Base-by-base conservation (phyloP, 2,797 vertebrate genomes). In the Melopsittacus undulatus region DNA sequence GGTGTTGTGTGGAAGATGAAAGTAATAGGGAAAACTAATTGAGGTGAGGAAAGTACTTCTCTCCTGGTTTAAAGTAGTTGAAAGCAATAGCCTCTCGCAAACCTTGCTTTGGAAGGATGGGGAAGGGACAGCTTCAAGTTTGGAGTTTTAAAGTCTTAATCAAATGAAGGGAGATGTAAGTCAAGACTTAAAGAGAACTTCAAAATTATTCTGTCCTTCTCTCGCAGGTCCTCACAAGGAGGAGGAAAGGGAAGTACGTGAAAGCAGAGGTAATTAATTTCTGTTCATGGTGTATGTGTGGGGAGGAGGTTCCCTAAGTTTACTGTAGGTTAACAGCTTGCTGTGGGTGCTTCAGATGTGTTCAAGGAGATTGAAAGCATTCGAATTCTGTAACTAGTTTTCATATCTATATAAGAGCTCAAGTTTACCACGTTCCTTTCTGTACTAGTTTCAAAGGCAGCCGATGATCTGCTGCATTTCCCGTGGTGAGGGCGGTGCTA, bases 261-360 rank as follows among this genome's bases (percentile, higher is more conserved):
- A 97, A 97, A 95, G 95, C 95, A 84, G 97, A 97, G 96, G 96
- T 97, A 96, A 95, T 29, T 89, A 74, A 66, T 54, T 90, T 64
- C 14, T 82, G 2, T 67, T 83, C 23, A 8, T 61, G 22, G 6
- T 51, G 1, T 40, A 14, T 20, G 2, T 46, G 19, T 2, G 4
- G 43, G 40, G 29, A 66, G 14, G 13, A 40, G 20, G 22, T 12
- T 27, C 3, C 8, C 3, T 3, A n/a, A 51, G 11, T 54, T 73
- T 61, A 22, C 19, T 38, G 9, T 38, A 34, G 52, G 11, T 77
- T 80, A 63, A 51, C 85, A 87, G 9, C 29, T 92, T 9, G 6
- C 7, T 74, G 70, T 57, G 34, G 6, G 23, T 69, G n/a, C 9
- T 75, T 81, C 57, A 36, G 36, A 7, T 74, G 7, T 13, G n/a